Evolutionary conservation across 2,113 vertebrate genomes (phyloP), one percentile per base, ranked within the genome.

Genomic region (Conger conger): DNA sequence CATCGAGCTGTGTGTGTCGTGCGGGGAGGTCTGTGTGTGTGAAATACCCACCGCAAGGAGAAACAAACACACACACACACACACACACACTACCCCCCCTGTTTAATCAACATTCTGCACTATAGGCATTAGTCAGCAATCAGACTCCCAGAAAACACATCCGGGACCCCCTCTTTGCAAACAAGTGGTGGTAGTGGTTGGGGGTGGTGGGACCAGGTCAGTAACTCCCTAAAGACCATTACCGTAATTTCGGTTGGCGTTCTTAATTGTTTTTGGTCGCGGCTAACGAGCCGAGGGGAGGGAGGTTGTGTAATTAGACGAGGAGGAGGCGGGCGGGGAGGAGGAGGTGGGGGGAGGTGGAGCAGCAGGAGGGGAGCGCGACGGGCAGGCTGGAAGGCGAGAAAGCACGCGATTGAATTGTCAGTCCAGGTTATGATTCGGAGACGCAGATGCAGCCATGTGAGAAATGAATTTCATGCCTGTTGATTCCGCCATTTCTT

Each of bases 391-490:
- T 87, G 80, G 83, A 30, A 83, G 87, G 90, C 76, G 40, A 86
- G 83, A 90, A 87, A 87, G 85, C 87, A 76, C 53, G 8, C 87
- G 90, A 93, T 94, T 94, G 93, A 94, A 93, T 93, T 94, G 94
- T 95, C 94, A 94, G 93, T 89, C 88, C 90, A 91, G 92, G 93
- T 95, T 95, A 95, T 95, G 94, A 94, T 95, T 92, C 94, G 92
- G 91, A 92, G 92, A 88, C 86, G 68, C 91, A 90, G 92, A 95
- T 91, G 92, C 91, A 88, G 82, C 91, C 94, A 94, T 95, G 93
- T 94, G 94, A 93, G 91, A 93, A 95, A 95, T 95, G 90, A 93
- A 94, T 95, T 95, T 95, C 93, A 95, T 93, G 95, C 91, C 92
- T 93, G 93, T 94, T 94, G 94, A 94, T 92, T 95, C 92, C 90